Conservation (phyloP, 2,113 vertebrate species). For the Podarcis cretensis region DNA sequence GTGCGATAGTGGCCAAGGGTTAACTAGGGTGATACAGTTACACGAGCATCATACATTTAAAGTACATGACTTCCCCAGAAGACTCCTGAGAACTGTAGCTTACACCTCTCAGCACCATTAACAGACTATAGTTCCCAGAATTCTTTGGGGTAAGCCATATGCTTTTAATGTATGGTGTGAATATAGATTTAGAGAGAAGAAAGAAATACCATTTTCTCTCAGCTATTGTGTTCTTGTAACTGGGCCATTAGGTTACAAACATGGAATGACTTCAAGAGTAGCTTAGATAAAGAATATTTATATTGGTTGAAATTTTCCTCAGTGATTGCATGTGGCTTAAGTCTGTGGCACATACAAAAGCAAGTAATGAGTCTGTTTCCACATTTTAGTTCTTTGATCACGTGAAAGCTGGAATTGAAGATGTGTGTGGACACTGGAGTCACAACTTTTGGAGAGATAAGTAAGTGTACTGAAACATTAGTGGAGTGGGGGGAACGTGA, state of each 20-base stretch:
- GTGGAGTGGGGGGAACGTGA: neutral
- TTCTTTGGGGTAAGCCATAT: too few relatives aligned
- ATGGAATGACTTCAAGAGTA: neutral
- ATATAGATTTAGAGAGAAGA: too few relatives aligned
- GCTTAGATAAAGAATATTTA: neutral
- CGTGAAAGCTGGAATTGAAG: conserved; percentile 92
- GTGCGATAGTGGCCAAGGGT: neutral
- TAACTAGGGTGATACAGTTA: neutral
- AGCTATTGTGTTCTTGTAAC: neutral
- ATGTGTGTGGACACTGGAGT: conserved; percentile 97
- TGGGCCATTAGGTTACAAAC: neutral
- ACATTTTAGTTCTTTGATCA: conserved; percentile 92
- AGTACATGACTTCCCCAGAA: too few relatives aligned
- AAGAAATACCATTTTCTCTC: neutral
- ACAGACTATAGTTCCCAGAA: too few relatives aligned
- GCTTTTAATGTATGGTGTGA: too few relatives aligned
- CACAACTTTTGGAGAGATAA: conserved; percentile 98
- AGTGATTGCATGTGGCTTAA: neutral
- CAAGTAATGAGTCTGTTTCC: conserved; percentile 34
- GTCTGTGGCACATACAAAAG: neutral
- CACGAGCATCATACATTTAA: too few relatives aligned
- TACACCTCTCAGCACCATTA: too few relatives aligned
- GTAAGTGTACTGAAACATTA: conserved; percentile 74
- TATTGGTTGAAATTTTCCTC: neutral
- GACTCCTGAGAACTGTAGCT: too few relatives aligned